Conservation (phyloP, 92 coral and sea anemone genomes). For the Anthopleura xanthogrammica region DNA sequence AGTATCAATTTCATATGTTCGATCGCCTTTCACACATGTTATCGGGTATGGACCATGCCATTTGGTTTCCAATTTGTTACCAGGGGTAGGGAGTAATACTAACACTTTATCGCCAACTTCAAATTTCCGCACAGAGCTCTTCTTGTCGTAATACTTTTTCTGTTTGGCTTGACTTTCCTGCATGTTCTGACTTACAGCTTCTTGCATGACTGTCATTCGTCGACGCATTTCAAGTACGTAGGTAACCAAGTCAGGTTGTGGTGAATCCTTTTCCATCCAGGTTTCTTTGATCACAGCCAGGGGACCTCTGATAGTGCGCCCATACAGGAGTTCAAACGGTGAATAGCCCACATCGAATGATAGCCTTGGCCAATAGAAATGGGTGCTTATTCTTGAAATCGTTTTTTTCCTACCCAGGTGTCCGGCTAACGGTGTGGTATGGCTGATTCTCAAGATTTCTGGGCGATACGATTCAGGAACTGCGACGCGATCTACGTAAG, state of each 20-base stretch:
- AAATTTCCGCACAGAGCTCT: constrained; percentile 24
- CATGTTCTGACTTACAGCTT: constrained; percentile 15
- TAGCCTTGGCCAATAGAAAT: constrained; percentile 50
- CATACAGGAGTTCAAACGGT: constrained; percentile 43
- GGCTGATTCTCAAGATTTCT: constrained; percentile 44
- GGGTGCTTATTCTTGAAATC: constrained; percentile 31
- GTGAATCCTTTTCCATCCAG: constrained; percentile 23
- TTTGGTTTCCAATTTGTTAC: constrained; percentile 26
- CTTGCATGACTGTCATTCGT: constrained; percentile 30
- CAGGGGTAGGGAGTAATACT: constrained; percentile 31
- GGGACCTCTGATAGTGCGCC: constrained; percentile 37
- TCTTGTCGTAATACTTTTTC: constrained; percentile 14
- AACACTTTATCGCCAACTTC: constrained; percentile 31
- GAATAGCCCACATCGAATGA: constrained; percentile 40
- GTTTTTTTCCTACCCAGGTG: constrained; percentile 53
- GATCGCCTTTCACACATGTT: constrained; percentile 30
- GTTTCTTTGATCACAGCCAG: constrained; percentile 41
- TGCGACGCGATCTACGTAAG: constrained; percentile 20
- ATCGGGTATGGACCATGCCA: constrained; percentile 50
- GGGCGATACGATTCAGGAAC: constrained; percentile 44
- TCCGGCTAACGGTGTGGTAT: constrained; percentile 51
- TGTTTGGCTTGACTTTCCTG: constrained; percentile 20
- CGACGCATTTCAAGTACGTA: constrained; percentile 34
- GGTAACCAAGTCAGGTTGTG: constrained; percentile 10
- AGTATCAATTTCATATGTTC: constrained; percentile 39